Evolutionary conservation across 1,140 invertebrate genomes (phyloP), one percentile per base, ranked within the genome.

Genomic region (Coelopa frigida): DNA sequence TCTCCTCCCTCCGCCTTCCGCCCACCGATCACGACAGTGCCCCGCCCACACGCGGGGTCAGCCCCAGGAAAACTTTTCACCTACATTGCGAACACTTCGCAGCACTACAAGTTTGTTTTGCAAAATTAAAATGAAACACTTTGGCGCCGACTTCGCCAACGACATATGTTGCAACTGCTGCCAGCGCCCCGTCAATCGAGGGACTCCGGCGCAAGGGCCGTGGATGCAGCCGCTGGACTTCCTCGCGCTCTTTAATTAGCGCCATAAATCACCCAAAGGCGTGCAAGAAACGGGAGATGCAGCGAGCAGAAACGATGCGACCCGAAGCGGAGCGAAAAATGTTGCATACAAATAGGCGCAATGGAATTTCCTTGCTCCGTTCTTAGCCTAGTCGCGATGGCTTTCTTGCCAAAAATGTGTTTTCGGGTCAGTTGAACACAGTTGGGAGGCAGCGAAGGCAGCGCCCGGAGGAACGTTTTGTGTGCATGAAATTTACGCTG

Each of bases 181-280:
- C n/a, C n/a, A n/a, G n/a, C n/a, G n/a, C n/a, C n/a, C n/a, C n/a
- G n/a, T n/a, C n/a, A n/a, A n/a, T n/a, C n/a, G n/a, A n/a, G n/a
- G n/a, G n/a, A n/a, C n/a, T n/a, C n/a, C n/a, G n/a, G n/a, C n/a
- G n/a, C n/a, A n/a, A 7, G 20, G 14, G 44, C 14, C 11, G 24
- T 20, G 10, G 1, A 26, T 35, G 7, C n/a, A 33, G 15, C 26
- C 17, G 27, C 33, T 43, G 49, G 45, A n/a, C 50, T 61, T 61
- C 27, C 27, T 29, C 27, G 27, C 21, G 61, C 59, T 62, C 60
- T 64, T 55, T 64, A 66, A 66, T 66, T 66, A 62, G 62, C 53
- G 52, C 62, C 57, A 66, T 66, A 65, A 66, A 65, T 66, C 65
- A 61, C 41, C 10, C 27, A 31, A 33, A 40, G 31, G 20, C 31